A percentile compares a stretch with the other conserved stretches of the same genome.
phyloP scores from a whole-genome alignment of 2,797 vertebrate genomes.

The Hemitrygon akajei region DNA sequence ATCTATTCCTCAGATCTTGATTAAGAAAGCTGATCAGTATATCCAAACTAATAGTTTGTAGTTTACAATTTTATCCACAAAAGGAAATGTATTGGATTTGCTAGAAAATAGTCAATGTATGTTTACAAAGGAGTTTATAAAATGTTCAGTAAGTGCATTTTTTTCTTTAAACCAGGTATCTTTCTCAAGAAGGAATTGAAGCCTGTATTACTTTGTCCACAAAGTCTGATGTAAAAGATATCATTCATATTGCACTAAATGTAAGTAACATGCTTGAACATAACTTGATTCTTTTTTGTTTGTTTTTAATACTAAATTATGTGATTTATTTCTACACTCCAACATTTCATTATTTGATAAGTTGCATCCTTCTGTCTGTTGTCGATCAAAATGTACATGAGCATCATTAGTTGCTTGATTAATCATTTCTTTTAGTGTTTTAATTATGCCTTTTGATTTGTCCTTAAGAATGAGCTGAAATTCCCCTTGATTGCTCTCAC shows the following conservation, averaged over 20 bases:
- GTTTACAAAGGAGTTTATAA: background rate
- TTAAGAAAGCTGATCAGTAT: background rate
- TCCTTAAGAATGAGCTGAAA: background rate
- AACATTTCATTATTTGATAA: background rate
- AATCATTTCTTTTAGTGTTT: background rate
- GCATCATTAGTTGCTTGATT: background rate
- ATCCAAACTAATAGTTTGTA: background rate
- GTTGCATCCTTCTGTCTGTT: background rate
- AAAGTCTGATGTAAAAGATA: slow-evolving; percentile 69
- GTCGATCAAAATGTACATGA: background rate
- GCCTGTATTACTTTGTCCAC: slow-evolving; percentile 75
- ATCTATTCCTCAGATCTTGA: background rate
- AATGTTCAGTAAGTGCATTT: background rate
- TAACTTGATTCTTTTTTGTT: background rate
- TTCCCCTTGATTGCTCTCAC: too few species aligned
- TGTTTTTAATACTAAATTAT: slow-evolving; percentile 4
- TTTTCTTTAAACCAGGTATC: slow-evolving; percentile 65
- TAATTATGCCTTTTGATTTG: background rate
- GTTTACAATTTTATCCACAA: too few species aligned
- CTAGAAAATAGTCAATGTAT: too few species aligned
- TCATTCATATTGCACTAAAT: slow-evolving; percentile 84
- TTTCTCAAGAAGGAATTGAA: slow-evolving; percentile 87
- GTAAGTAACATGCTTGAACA: slow-evolving; percentile 63
- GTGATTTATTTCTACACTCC: too few species aligned
- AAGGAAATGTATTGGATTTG: too few species aligned